Evolutionary conservation across 2,797 vertebrate species (phyloP).

Genomic region (Girardinus metallicus): DNA sequence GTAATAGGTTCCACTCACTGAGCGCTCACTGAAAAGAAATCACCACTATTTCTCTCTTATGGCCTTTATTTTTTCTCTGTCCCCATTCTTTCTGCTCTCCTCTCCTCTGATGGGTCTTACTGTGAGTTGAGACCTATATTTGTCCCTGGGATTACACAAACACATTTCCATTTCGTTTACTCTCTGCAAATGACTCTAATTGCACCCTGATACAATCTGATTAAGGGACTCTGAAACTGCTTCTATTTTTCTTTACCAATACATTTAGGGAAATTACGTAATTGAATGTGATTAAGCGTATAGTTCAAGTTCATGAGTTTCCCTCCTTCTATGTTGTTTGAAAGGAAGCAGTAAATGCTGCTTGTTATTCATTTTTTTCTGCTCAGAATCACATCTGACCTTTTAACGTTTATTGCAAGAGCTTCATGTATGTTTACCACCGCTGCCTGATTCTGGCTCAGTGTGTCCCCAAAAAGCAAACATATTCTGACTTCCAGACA

Average conservation of each 20-base stretch:
- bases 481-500: background rate
- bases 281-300: background rate
- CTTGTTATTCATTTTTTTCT: background rate
- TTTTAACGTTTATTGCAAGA: background rate
- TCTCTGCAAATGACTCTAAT: constrained; percentile 10
- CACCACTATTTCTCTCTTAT: constrained; percentile 35
- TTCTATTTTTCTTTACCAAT: background rate
- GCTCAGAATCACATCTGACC: background rate
- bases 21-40: constrained; percentile 45
- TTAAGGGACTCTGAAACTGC: background rate
- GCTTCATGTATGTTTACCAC: background rate
- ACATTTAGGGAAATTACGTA: background rate
- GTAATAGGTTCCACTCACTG: constrained; percentile 65
- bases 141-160: constrained; percentile 12
- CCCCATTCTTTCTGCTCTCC: constrained; percentile 35
- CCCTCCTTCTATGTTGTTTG: background rate
- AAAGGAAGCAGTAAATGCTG: background rate
- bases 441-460: background rate
- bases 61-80: constrained; percentile 21
- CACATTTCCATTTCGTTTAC: constrained; percentile 23
- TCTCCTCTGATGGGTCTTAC: constrained; percentile 21
- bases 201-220: constrained; percentile 34
- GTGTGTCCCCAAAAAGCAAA: background rate
- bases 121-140: constrained; percentile 29
- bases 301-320: background rate